phyloP scores from a whole-genome alignment of 2,113 vertebrate species.

The Sinocyclocheilus anophthalmus region DNA sequence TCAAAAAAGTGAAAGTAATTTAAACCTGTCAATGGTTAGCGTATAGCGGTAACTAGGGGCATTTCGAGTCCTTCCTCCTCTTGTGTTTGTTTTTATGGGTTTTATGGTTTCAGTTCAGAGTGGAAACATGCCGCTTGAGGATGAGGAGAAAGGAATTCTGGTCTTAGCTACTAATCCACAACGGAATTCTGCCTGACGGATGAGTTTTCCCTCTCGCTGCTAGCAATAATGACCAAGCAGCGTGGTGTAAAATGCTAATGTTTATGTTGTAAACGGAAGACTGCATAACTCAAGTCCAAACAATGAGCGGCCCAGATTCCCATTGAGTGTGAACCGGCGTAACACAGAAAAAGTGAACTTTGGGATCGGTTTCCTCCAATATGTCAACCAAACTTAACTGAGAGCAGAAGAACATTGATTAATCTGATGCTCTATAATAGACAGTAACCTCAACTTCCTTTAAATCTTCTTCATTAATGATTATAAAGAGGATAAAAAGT shows the following conservation, averaged over 20 bases:
- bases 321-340: neutral
- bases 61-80: neutral
- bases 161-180: slow-evolving; percentile 76
- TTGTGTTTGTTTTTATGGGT: slow-evolving; percentile 37
- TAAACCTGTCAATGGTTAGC: neutral
- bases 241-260: slow-evolving; percentile 26
- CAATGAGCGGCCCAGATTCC: neutral
- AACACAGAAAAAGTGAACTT: neutral
- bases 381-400: neutral
- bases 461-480: neutral
- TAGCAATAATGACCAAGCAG: slow-evolving; percentile 50
- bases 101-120: slow-evolving; percentile 42
- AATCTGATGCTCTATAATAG: neutral
- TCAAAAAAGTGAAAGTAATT: neutral
- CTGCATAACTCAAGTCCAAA: slow-evolving; percentile 10
- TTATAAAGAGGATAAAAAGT: neutral
- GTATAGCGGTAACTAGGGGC: neutral
- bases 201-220: slow-evolving; percentile 48
- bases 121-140: slow-evolving; percentile 49
- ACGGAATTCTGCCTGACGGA: slow-evolving; percentile 67
- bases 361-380: neutral
- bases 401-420: neutral
- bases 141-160: slow-evolving; percentile 62
- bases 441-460: neutral
- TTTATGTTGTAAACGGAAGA: slow-evolving; percentile 51